Percentiles rank a stretch among this genome's conserved stretches.
Evolutionary conservation across 2,113 vertebrate species (phyloP).

Genomic region (Zootoca vivipara): DNA sequence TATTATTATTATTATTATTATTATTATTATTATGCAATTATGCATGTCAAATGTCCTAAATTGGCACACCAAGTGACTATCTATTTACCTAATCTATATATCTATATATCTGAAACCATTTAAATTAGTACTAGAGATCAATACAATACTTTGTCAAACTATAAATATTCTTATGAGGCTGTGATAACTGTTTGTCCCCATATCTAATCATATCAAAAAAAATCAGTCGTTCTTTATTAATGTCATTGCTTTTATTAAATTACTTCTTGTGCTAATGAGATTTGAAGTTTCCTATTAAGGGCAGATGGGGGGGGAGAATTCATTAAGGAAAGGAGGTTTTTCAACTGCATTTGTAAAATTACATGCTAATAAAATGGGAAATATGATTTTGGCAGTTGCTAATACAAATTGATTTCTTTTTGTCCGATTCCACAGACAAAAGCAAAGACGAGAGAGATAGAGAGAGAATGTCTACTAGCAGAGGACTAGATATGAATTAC

Average conservation of each 20-base stretch:
- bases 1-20: too few species aligned
- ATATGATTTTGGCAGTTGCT: conserved; percentile 61
- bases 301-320: conserved; percentile 38
- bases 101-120: too few species aligned
- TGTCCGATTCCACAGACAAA: conserved; percentile 39
- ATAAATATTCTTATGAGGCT: conserved; percentile 22
- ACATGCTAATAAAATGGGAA: conserved; percentile 61
- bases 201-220: conserved; percentile 56
- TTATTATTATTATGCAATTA: too few species aligned
- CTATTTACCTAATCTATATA: neutral
- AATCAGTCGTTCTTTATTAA: conserved; percentile 61
- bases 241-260: conserved; percentile 57
- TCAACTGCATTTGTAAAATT: conserved; percentile 60
- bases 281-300: conserved; percentile 64
- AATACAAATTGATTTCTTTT: conserved; percentile 66
- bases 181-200: conserved; percentile 26
- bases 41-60: too few species aligned
- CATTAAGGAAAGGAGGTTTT: conserved; percentile 56
- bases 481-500: conserved; percentile 18
- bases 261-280: conserved; percentile 62
- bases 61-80: too few species aligned
- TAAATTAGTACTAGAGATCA: too few species aligned
- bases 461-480: neutral
- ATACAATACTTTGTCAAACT: neutral
- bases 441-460: neutral